Base-by-base conservation (phyloP, 2,888 invertebrate genomes). In the Callimorpha dominula region DNA sequence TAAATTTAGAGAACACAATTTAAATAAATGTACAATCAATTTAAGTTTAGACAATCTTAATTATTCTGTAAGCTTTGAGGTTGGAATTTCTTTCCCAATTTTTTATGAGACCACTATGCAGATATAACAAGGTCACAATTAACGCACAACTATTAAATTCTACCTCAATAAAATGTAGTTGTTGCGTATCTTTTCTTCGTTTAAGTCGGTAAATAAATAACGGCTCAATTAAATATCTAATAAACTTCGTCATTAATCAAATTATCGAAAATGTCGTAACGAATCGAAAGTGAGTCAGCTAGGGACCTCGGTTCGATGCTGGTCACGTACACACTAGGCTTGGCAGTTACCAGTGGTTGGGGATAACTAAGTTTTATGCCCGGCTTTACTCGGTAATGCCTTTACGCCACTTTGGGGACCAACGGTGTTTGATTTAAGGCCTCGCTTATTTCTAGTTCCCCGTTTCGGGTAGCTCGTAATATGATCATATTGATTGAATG, bases 311-410 rank as follows among this genome's bases (percentile, higher is more conserved):
- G 70, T 81, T 79, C 72, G 69, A 86, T 86, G 78, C 86, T 60
- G 57, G 68, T 78, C 86, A 86, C 86, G 86, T 86, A 74, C 68
- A 5, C 70, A 68, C 72, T 76, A 72, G 71, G 78, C 78, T 83
- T 80, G 82, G 82, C 78, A 80, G 77, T 78, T 80, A 77, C 74
- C 80, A 78, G 70, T 62, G 71, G 54, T 76, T 73, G 71, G 74
- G 76, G 79, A 78, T 84, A 84, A 85, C 85, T 81, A 84, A 85
- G 86, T 86, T 86, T 86, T 85, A 85, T 84, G 78, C 76, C 76
- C 78, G 72, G 79, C 73, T 86, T 86, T 86, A 76, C 76, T 70
- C 76, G 76, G 72, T 85, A 85, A 85, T 80, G 78, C 81, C 78
- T 76, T 84, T 81, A 84, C 75, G 78, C 78, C 75, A 81, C 81